Base-by-base conservation (phyloP, 2,797 vertebrate species). In the Poeciliopsis turneri region DNA sequence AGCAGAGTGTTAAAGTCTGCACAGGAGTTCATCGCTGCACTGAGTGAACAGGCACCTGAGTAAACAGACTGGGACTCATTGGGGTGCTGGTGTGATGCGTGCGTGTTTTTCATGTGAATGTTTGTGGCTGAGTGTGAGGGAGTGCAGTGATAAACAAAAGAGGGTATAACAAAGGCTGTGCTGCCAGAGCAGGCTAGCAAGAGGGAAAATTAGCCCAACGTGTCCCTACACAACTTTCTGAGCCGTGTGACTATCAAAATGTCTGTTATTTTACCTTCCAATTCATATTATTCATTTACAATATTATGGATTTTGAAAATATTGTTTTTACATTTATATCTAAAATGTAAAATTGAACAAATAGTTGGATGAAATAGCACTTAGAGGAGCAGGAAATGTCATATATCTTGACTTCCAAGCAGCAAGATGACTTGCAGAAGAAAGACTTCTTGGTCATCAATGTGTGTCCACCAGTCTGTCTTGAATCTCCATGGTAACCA, bases 1-100 rank as follows among this genome's bases (percentile, higher is more conserved):
- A 96, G 96, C 95, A 87, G 96, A 97, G 97, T 96, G 96, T 96
- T 97, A 95, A 97, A 96, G 96, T 96, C 96, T 96, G 97, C 97
- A 96, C 96, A 95, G 87, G 94, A 96, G 96, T 96, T 97, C 96
- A 97, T 97, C 96, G 96, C 94, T 64, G 93, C 95, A 91, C 92
- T 85, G 94, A 95, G 94, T 92, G 91, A 93, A 94, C 95, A 96
- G 87, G 90, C 95, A 95, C 95, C 95, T 95, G 95, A 95, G 92
- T 94, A 94, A 95, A 96, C 94, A 95, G 86, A 87, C 86, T 79
- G 86, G 80, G 91, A 83, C 82, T 88, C 92, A 82, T 84, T 80
- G 79, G 89, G 83, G 85, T 83, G 85, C 74, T 79, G 78, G 82
- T 82, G 88, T 76, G 90, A 70, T 78, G 45, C 8, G 45, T 83